A percentile compares a stretch with the other conserved stretches of the same genome.
phyloP scores from a whole-genome alignment of 1,140 invertebrate genomes.

The Akabosia matsudoensis region DNA sequence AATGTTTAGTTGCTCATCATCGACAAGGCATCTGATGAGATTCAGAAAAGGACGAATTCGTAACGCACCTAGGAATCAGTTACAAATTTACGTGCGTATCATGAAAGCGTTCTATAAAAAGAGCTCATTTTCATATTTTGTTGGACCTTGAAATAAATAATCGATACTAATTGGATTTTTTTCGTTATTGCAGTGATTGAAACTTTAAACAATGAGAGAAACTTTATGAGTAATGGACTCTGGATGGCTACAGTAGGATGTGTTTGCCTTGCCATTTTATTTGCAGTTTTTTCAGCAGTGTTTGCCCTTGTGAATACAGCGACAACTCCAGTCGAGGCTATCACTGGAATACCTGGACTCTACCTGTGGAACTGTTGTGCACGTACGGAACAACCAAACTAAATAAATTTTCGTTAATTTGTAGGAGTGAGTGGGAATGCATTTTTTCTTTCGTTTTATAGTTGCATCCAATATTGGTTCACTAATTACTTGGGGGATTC shows the following conservation, averaged over 20 bases:
- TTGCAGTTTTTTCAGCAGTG: conserved; percentile 65
- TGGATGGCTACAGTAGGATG: conserved; percentile 69
- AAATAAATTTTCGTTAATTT: not conserved
- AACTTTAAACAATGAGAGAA: conserved; percentile 60
- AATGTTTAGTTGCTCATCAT: too few species aligned
- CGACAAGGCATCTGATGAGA: too few species aligned
- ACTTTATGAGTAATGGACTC: conserved; percentile 66
- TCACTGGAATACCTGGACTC: conserved; percentile 71
- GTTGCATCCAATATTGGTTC: conserved; percentile 67
- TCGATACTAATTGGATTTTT: too few species aligned
- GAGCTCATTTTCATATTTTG: not conserved
- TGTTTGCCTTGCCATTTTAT: conserved; percentile 63
- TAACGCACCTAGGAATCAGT: too few species aligned
- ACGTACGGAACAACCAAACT: conserved; percentile 62
- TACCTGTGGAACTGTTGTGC: conserved; percentile 73
- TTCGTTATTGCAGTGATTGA: conserved; percentile 58
- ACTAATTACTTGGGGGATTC: conserved; percentile 68
- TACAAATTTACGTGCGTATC: too few species aligned
- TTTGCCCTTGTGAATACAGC: conserved; percentile 75
- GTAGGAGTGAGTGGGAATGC: not conserved
- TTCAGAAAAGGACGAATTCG: too few species aligned
- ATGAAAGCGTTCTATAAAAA: too few species aligned
- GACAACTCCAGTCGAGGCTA: conserved; percentile 67
- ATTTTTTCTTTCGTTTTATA: conserved; percentile 54
- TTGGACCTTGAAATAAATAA: too few species aligned